Conservation (phyloP, 2,113 vertebrate species). For the Siniperca knerii region DNA sequence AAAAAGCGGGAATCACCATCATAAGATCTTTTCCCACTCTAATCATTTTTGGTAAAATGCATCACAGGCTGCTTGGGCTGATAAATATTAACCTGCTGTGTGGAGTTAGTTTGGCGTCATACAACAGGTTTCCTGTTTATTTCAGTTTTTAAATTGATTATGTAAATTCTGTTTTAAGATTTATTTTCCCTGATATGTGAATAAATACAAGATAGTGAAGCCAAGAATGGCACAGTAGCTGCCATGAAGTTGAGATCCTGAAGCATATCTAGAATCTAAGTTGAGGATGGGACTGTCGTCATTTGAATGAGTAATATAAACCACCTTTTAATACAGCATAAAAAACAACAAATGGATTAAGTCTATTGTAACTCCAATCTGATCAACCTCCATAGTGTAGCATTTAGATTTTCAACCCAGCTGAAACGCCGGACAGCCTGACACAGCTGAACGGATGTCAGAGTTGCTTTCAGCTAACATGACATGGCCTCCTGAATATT, state of each 20-base stretch:
- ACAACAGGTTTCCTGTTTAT: background rate
- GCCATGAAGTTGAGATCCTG: background rate
- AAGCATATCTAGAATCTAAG: background rate
- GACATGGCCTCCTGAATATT: constrained; percentile 28
- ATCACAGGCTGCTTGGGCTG: background rate
- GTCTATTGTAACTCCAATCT: background rate
- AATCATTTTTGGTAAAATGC: background rate
- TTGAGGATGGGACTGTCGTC: background rate
- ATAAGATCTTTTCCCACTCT: background rate
- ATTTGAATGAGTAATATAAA: background rate
- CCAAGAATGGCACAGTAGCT: background rate
- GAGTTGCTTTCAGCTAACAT: constrained; percentile 1
- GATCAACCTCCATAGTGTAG: background rate
- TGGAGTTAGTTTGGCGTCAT: too few relatives aligned
- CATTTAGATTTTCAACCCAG: background rate
- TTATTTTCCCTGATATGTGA: background rate
- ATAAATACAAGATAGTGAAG: too few relatives aligned
- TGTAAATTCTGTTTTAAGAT: background rate
- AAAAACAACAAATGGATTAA: constrained; percentile 2
- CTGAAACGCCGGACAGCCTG: background rate
- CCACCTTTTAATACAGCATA: background rate
- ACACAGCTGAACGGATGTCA: background rate
- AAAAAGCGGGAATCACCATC: background rate
- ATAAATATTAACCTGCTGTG: background rate
- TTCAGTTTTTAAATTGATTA: background rate